Evolutionary conservation across 2,113 vertebrate genomes (phyloP).

Genomic region (Xenus cinereus): DNA sequence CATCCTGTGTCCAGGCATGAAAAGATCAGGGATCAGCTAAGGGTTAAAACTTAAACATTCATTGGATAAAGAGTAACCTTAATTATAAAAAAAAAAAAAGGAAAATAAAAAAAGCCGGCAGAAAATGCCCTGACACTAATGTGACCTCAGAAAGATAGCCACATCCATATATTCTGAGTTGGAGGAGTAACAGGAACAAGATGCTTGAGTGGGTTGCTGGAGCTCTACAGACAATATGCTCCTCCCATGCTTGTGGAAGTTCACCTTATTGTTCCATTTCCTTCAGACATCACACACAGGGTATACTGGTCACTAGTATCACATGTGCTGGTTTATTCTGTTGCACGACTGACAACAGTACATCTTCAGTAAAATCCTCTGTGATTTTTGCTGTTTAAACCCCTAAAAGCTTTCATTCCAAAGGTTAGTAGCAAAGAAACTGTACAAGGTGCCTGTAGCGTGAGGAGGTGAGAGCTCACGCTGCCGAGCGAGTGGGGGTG

Average conservation of each 20-base stretch:
- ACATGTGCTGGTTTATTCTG: neutral
- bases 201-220: neutral
- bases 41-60: neutral
- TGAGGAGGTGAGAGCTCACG: neutral
- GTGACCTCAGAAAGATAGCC: neutral
- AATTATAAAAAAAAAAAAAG: neutral
- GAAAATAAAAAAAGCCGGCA: neutral
- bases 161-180: neutral
- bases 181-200: neutral
- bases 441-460: fast-evolving
- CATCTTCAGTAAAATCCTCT: neutral
- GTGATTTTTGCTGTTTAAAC: neutral
- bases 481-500: fast-evolving
- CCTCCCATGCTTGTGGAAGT: neutral
- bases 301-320: neutral
- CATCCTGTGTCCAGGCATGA: neutral
- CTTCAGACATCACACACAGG: neutral
- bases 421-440: neutral
- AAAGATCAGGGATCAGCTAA: neutral
- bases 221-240: neutral
- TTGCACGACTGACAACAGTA: neutral
- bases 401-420: neutral
- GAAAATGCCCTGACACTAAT: neutral
- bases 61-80: neutral
- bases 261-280: neutral